Base-by-base conservation (phyloP, 2,113 vertebrate genomes). In the Amblyopsis rosae region DNA sequence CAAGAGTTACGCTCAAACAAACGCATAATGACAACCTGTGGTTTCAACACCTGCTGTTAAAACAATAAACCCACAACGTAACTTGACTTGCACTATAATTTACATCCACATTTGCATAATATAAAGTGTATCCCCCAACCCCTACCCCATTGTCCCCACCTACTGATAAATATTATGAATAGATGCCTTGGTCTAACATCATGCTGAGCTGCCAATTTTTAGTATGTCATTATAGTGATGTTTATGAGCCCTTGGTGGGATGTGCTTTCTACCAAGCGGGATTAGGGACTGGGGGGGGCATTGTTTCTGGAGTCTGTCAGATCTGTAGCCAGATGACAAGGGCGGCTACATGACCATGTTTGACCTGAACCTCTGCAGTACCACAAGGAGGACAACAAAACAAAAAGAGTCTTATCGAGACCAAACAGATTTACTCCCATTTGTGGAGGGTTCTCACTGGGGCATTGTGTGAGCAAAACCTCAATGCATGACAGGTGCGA, bases 141-240 rank as follows among this genome's bases (percentile, higher is more conserved):
- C 3, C 6, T 12, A 16, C 33, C 3, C 7, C 59, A 10, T 51
- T 56, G 3, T 6, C 6, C 56, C 32, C 62, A 9, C 17, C 70
- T 76, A 62, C 64, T 63, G 57, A 53, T 41, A 33, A 17, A 65
- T 65, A 57, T 74, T 50, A 75, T 67, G 61, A 65, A 70, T 72
- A 72, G 16, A 54, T 16, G 60, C 15, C 51, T 54, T 41, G 70
- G 56, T 76, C 59, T 48, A 54, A 53, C 19, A 4, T 64, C 67
- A 69, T 5, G 47, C 62, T 64, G 72, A 46, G 12, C 13, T 53
- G 57, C 70, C 50, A 19, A 1, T 12, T n/a, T 15, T 19, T 5
- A 50, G 45, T 41, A 51, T 65, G 48, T 13, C 49, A 45, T 55
- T n/a, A 50, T 67, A 65, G 62, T 64, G 3, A 65, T 72, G 67